Evolutionary conservation across 2,888 invertebrate species (phyloP).

Genomic region (Hofmannophila pseudospretella): DNA sequence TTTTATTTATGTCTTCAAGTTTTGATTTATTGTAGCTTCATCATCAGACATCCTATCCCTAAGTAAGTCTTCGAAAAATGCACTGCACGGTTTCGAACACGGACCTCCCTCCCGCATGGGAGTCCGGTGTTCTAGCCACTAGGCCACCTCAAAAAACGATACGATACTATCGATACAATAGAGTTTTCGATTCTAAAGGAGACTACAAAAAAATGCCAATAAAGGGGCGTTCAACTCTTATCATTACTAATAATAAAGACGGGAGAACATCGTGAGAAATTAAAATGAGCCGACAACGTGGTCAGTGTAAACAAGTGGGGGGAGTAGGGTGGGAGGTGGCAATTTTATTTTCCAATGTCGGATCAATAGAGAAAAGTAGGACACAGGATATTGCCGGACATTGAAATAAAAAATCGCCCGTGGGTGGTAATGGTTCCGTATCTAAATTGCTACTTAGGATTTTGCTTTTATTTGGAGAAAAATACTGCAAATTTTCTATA

Average conservation of each 20-base stretch:
- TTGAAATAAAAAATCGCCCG: conserved; percentile 3
- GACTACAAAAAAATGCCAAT: conserved; percentile 21
- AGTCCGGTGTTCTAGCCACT: too few species aligned
- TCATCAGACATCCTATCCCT: too few species aligned
- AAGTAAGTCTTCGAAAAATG: too few species aligned
- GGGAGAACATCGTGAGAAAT: conserved; percentile 49
- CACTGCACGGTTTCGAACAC: too few species aligned
- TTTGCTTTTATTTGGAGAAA: too few species aligned
- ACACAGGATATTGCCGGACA: conserved; percentile 56
- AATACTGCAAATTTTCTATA: too few species aligned
- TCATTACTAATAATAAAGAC: conserved; percentile 45
- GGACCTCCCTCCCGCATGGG: too few species aligned
- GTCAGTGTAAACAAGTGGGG: conserved; percentile 52
- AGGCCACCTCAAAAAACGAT: too few species aligned
- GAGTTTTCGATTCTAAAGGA: not conserved
- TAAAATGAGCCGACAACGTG: conserved; percentile 51
- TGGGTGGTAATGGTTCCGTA: conserved; percentile 1
- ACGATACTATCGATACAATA: not conserved
- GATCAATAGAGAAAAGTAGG: conserved; percentile 55
- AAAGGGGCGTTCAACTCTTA: conserved; percentile 35
- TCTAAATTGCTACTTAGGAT: not conserved
- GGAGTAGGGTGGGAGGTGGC: conserved; percentile 11
- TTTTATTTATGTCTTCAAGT: too few species aligned
- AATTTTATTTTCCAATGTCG: conserved; percentile 52
- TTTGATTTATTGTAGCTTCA: too few species aligned